A percentile compares a stretch with the other conserved stretches of the same genome.
These are phyloP conservation scores for Oxystoma pomonae DNA, from an alignment of 2,888 invertebrate genomes.

Conservation along the genomic window DNA sequence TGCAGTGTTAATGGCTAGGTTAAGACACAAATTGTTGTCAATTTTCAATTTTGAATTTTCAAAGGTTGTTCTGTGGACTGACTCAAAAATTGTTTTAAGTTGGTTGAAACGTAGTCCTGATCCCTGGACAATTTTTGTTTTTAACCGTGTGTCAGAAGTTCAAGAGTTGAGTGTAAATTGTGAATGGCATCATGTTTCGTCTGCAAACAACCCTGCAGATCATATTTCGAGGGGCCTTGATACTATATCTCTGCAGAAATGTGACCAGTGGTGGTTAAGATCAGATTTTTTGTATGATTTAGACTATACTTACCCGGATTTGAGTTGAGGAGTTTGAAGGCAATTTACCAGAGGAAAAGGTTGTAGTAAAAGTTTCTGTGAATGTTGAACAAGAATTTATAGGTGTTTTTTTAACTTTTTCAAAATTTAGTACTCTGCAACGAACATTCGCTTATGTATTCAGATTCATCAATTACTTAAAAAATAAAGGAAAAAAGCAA, in stretches of 20 bases:
- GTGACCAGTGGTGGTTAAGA: slow-evolving; percentile 14
- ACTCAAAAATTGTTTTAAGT: neutral
- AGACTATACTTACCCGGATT: neutral
- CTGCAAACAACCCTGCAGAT: slow-evolving; percentile 20
- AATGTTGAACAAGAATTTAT: neutral
- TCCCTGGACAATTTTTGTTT: slow-evolving; percentile 19
- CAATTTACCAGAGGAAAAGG: neutral
- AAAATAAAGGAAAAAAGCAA: neutral
- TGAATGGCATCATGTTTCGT: slow-evolving; percentile 16
- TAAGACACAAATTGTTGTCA: slow-evolving; percentile 5
- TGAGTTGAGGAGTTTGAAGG: neutral
- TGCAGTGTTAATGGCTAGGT: slow-evolving; percentile 10
- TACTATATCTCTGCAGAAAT: slow-evolving; percentile 5
- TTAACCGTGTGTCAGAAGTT: slow-evolving; percentile 18
- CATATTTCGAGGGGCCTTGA: slow-evolving; percentile 13
- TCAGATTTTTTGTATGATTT: slow-evolving; percentile 7
- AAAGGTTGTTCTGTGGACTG: slow-evolving; percentile 5
- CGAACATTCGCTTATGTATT: slow-evolving; percentile 4
- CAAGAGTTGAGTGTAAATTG: slow-evolving; percentile 9
- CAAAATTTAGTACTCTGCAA: slow-evolving; percentile 9
- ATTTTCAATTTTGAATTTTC: neutral
- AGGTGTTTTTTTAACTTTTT: neutral
- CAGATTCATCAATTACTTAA: slow-evolving; percentile 10
- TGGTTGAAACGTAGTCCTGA: slow-evolving; percentile 16
- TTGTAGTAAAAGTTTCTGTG: neutral